Conservation (phyloP, 1,140 invertebrate species). For the Drosophila baimaii region DNA sequence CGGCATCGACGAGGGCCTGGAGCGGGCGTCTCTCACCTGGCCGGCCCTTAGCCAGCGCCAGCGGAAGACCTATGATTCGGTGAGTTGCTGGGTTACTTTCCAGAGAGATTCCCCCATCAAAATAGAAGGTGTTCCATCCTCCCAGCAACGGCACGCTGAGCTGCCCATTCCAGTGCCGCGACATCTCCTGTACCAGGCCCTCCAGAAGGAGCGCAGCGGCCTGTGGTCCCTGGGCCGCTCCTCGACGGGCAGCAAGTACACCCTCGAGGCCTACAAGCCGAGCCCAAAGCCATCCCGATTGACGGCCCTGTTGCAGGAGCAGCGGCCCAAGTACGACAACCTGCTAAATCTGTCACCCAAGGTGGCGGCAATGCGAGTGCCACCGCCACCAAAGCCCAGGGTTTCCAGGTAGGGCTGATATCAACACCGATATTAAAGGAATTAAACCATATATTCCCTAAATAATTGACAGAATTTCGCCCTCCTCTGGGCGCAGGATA, state of each 20-base stretch:
- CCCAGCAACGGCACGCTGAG: slow-evolving; percentile 53
- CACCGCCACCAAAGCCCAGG: slow-evolving; percentile 2
- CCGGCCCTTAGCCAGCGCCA: slow-evolving; percentile 32
- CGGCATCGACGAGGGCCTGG: slow-evolving; percentile 68
- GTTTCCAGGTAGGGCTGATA: not conserved
- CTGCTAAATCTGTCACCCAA: slow-evolving; percentile 19
- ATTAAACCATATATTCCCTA: too few species aligned
- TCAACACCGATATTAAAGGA: too few species aligned
- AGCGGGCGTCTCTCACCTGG: slow-evolving; percentile 42
- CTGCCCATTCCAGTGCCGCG: slow-evolving; percentile 67
- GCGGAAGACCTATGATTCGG: slow-evolving; percentile 58
- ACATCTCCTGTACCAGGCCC: slow-evolving; percentile 60
- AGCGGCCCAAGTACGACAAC: slow-evolving; percentile 61
- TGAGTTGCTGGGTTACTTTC: too few species aligned
- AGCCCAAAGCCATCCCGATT: slow-evolving; percentile 21
- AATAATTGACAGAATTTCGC: too few species aligned
- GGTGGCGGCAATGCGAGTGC: slow-evolving; percentile 7
- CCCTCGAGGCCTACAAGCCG: slow-evolving; percentile 56
- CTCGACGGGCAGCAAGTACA: slow-evolving; percentile 35
- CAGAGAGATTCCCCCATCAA: too few species aligned
- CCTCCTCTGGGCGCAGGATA: slow-evolving; percentile 12
- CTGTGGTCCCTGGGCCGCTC: slow-evolving; percentile 48
- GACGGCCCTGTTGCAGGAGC: slow-evolving; percentile 1
- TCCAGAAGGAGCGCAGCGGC: slow-evolving; percentile 63
- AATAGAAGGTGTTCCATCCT: too few species aligned